Base-by-base conservation (phyloP, 2,797 vertebrate genomes). In the Eulemur coronatus region DNA sequence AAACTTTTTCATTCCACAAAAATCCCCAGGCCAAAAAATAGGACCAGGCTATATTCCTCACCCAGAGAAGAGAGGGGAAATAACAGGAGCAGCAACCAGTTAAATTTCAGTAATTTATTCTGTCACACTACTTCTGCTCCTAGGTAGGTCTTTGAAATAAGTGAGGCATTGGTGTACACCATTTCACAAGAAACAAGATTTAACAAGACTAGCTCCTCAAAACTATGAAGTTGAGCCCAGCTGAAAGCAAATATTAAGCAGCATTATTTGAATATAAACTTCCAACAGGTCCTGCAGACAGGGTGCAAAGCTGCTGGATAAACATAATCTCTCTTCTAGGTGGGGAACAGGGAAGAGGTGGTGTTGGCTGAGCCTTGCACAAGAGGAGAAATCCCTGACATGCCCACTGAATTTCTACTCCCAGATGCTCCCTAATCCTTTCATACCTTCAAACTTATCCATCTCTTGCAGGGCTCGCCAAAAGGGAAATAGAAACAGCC, bases 161-260 rank as follows among this genome's bases (percentile, higher is more conserved):
- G 11, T 61, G 35, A 90, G 48, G 11, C 17, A 50, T 13, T n/a
- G 26, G 43, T 4, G 7, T 86, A 50, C 73, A 50, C 18, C 46
- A 43, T 84, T 73, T 95, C 75, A 84, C 50, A 55, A 3, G 26
- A 73, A 90, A 90, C 43, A 95, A 95, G 61, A 82, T 72, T 96
- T 75, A 50, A 93, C 61, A 92, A 95, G 76, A 94, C 75, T 18
- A n/a, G 17, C n/a, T 84, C n/a, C 75, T 75, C 55, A 65, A 94
- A 92, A 57, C 15, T 52, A n/a, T 7, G 24, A 94, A 78, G 30
- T 20, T 55, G 1, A 91, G 50, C 55, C 75, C 15, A 92, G 55
- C 6, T 9, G 14, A 93, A 82, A 63, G 22, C 55, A 41, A 0
- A 28, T 33, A 78, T 88, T 85, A 61, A 80, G 75, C 59, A 67